Base-by-base conservation (phyloP, 2,113 vertebrate species). In the Aspiorhynchus laticeps region DNA sequence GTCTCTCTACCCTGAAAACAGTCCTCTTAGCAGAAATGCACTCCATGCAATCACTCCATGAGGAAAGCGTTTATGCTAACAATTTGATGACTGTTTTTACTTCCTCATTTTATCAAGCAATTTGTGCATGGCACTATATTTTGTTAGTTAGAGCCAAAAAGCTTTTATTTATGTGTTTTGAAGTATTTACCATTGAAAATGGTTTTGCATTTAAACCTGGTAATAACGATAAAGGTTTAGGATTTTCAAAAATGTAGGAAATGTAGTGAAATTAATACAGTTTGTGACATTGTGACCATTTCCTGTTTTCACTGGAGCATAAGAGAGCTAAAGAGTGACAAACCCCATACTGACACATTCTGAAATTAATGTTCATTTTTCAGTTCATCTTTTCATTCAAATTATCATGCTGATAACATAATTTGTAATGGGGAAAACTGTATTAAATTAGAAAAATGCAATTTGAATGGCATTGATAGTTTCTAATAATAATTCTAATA, bases 21-120 rank as follows among this genome's bases (percentile, higher is more conserved):
- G 53, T 87, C 81, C 71, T 89, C 33, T 87, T 67, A 67, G 85
- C 88, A 84, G 74, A 84, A 86, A 85, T 80, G 86, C 74, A 88
- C 86, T 76, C 80, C 77, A 76, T 82, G 36, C 67, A 80, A 88
- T 41, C 84, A 41, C 83, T 88, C 75, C 59, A 80, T 83, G 87
- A 86, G 85, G 69, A 61, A 88, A 48, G 61, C 67, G 31, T 61
- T 84, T 69, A 73, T 80, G 81, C 69, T 80, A 51, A 83, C 80
- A 69, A 74, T 88, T 74, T 86, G 59, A 88, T 86, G 53, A 56
- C 63, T 80, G 74, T 59, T 87, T 71, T 78, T 41, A 7, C 26
- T 38, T n/a, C 24, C 19, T 69, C 61, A 31, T 33, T 85, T 63
- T 74, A 80, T 61, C 74, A 80, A 73, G 67, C 67, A 51, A 26